Base-by-base conservation (phyloP, 2,888 invertebrate species). In the Caenorhabditis sulstoni region DNA sequence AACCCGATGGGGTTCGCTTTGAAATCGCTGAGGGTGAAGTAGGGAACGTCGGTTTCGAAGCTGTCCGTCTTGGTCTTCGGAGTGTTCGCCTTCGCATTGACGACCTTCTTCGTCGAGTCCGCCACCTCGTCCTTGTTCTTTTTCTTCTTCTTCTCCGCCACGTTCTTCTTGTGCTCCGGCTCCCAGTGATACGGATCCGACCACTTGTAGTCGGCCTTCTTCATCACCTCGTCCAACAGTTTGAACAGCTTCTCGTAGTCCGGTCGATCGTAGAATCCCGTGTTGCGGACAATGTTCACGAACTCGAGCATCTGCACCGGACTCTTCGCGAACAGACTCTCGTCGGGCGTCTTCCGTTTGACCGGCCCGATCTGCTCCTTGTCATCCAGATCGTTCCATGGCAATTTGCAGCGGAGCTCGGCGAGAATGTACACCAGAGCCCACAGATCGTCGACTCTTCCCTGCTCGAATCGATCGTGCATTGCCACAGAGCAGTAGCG, bases 361-460 rank as follows among this genome's bases (percentile, higher is more conserved):
- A 70, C 49, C 5, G 65, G 66, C 5, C 64, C 73, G n/a, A 85
- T 81, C 16, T 77, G 84, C 57, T 58, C 64, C 44, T 76, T 76
- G 35, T 68, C 64, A 22, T 64, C 50, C 18, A 66, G 45, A 39
- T 77, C 70, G 11, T 62, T 45, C 86, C 86, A 86, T n/a, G 86
- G 78, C 18, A 86, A 50, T 9, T 58, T 55, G 11, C 81, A 70
- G 39, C 86, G 70, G 79, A 86, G 59, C 65, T 86, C 86, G 20
- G 82, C 83, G 52, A 86, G 20, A 58, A 86, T 75, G 64, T 86
- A 86, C n/a, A 86, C 23, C 59, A 86, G 37, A 1, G 81, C 79
- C 86, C 85, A 85, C 14, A 86, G 62, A 53, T 86, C 86, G 62
- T 86, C 86, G 14, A 75, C 81, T 16, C 86, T 65, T 41, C 85